Base-by-base conservation (phyloP, 2,888 invertebrate species). In the Diloba caeruleocephala region DNA sequence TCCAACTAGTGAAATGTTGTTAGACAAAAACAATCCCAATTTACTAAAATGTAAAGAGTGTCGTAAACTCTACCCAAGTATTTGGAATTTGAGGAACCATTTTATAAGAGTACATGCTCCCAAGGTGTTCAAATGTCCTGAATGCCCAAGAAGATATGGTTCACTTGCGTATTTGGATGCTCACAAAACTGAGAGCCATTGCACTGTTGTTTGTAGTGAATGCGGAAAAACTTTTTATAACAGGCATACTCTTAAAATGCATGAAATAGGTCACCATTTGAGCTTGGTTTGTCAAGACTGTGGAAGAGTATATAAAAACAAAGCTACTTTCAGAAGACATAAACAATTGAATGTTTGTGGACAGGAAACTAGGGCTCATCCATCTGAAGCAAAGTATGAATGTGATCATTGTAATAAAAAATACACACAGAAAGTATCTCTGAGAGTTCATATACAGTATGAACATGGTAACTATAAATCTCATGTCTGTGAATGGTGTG, bases 341-440 rank as follows among this genome's bases (percentile, higher is more conserved):
- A 78, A 84, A 19, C 78, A 85, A 12, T 50, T 82, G 1, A 84
- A 90, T 50, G 76, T 88, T 5, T 91, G 91, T 32, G 75, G 79
- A 5, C 81, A 79, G 10, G 75, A 79, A 52, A 72, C 76, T 0
- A 78, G 90, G 45, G 87, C 88, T 0, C 74, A 74, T 9, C 88
- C 84, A 0, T 76, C 82, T 0, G 62, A 88, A 59, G 90, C 85
- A 0, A 85, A 84, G 14, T 89, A 75, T 25, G 88, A 87, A 2
- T 91, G 91, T 50, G 90, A 91, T 61, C 84, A 90, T 69, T 91
- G 91, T 43, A 81, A 85, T 26, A 91, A 90, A 52, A 88, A 81
- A 51, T 91, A 90, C 43, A 87, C 89, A 0, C 90, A 91, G 21
- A 91, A 91, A 60, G 82, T 89, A 14, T 84, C 89, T 2, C 57